A percentile compares a stretch with the other conserved stretches of the same genome.
Evolutionary conservation across 2,888 invertebrate species (phyloP).

Genomic region (Agriopis aurantiaria): DNA sequence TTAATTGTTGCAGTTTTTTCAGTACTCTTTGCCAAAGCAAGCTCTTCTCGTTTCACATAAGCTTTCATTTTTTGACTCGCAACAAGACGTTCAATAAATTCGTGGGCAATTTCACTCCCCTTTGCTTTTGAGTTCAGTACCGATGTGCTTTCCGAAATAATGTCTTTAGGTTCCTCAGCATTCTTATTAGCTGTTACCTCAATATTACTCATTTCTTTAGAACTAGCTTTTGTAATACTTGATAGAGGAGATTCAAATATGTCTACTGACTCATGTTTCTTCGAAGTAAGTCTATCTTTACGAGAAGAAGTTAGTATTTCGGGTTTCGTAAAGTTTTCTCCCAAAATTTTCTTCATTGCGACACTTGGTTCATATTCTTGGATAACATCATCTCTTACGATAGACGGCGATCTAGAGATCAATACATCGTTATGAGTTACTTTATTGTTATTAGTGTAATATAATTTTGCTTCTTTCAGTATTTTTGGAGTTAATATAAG

Average conservation of each 20-base stretch:
- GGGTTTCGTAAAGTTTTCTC: slow-evolving; percentile 63
- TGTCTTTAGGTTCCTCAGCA: slow-evolving; percentile 25
- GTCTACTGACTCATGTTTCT: slow-evolving; percentile 69
- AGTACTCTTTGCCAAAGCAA: slow-evolving; percentile 35
- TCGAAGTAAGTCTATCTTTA: slow-evolving; percentile 52
- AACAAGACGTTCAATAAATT: slow-evolving; percentile 58
- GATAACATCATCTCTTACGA: slow-evolving; percentile 63
- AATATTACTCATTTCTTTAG: slow-evolving; percentile 39
- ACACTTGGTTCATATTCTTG: slow-evolving; percentile 63
- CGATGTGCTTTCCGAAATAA: slow-evolving; percentile 14
- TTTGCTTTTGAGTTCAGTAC: slow-evolving; percentile 17
- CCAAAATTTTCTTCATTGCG: slow-evolving; percentile 69
- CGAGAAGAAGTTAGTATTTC: slow-evolving; percentile 55
- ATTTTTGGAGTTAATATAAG: slow-evolving; percentile 7
- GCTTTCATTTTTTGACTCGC: slow-evolving; percentile 49
- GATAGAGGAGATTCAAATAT: slow-evolving; percentile 66
- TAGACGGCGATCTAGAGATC: slow-evolving; percentile 64
- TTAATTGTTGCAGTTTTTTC: slow-evolving; percentile 32
- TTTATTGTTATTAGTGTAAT: slow-evolving; percentile 35
- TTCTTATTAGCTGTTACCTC: not conserved
- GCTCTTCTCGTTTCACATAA: slow-evolving; percentile 45
- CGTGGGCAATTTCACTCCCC: slow-evolving; percentile 48
- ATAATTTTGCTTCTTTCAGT: slow-evolving; percentile 16
- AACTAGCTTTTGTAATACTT: slow-evolving; percentile 39
- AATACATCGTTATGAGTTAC: slow-evolving; percentile 18